Base-by-base conservation (phyloP, 2,113 vertebrate genomes). In the Apistogramma diplotaenia region DNA sequence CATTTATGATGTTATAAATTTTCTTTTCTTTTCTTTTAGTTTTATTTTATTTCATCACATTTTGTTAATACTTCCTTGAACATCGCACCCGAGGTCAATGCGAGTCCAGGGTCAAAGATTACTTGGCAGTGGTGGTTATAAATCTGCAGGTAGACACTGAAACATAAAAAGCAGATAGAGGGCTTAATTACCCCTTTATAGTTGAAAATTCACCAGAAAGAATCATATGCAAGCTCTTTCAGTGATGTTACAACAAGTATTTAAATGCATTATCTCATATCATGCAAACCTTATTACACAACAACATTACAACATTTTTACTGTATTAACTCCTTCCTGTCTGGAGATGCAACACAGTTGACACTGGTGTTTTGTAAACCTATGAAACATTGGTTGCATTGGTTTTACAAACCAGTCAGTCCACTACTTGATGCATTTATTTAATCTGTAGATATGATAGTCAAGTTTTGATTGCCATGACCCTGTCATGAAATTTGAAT, bases 41-140 rank as follows among this genome's bases (percentile, higher is more conserved):
- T 78, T 76, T 55, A 70, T 49, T 31, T 33, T 18, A 18, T 43
- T 56, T 60, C 53, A 77, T 84, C n/a, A 83, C 49, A 58, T 80
- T 78, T 78, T 61, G 31, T 8, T 40, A 37, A 58, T 43, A 75
- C 80, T 85, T 85, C 21, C 49, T 18, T 8, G n/a, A 74, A 46
- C 7, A 10, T 10, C 15, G 6, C 35, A 61, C 31, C 33, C 61
- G 21, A 83, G 84, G 87, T 90, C 88, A 79, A 7, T 71, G 31
- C 62, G 80, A 51, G 75, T 10, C 62, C 27, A 3, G 54, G 88
- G 77, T 87, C 61, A 65, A 49, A 58, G 37, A 29, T 55, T 59
- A 70, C n/a, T 72, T 82, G 33, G 35, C 51, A 46, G 37, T 59
- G 25, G 12, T 23, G 49, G n/a, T 74, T 53, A 25, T 31, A 57